Evolutionary conservation across 53 echinoderm and acorn worm genomes (phyloP), one percentile per base, ranked within the genome.

Genomic region (Echinarachnius parma): DNA sequence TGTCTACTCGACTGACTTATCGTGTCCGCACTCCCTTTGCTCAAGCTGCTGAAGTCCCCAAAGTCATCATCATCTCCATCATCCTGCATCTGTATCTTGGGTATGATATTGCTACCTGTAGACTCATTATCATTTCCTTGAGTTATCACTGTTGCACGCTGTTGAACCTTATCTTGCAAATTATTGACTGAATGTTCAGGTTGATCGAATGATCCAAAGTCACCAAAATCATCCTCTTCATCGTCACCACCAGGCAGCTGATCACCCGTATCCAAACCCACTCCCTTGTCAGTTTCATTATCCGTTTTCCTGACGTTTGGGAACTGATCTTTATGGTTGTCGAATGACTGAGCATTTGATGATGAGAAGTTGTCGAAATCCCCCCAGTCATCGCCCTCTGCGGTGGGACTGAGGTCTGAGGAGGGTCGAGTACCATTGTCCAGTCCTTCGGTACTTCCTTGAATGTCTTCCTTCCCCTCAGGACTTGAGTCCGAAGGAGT

Each of bases 61-160:
- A 82, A 82, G 33, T 85, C 85, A 65, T 84, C 82, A 60, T 64
- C 78, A 20, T 77, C 66, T 22, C 46, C 58, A 53, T 54, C 74
- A 53, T 60, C 46, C 20, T 59, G 39, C 39, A 39, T 50, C 52
- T 19, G 9, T 9, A 25, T 27, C 26, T 25, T 16, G 4, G 24
- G 57, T 57, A 57, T 10, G 8, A 25, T 28, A 5, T 27, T 28
- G 8, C 26, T 27, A 16, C 20, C 52, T 9, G 42, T 13, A 18
- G 20, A 50, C 57, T 8, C 57, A 57, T 28, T 16, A 28, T 9
- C 7, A 26, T 57, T 57, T 28, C 28, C 5, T 50, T 50, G 52
- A 4, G 20, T 4, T 11, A 50, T 4, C 19, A 4, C 4, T 50
- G 20, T 50, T 50, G 18, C 52, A 13, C 10, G 4, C 19, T 11